phyloP scores from a whole-genome alignment of 2,888 invertebrate genomes.

The Eupithecia inturbata region DNA sequence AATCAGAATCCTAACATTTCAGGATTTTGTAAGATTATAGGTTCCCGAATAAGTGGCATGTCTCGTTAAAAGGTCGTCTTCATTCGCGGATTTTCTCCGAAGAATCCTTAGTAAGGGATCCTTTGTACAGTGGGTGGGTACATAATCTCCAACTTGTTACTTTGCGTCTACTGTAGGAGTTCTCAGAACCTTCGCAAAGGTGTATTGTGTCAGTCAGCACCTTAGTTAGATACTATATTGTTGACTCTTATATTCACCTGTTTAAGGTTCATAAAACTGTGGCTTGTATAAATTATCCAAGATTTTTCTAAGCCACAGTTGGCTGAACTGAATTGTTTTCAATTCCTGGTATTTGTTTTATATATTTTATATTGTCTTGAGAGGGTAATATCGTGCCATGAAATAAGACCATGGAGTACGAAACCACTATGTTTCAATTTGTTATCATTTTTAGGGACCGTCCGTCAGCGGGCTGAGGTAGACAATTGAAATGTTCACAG shows the following conservation, averaged over 20 bases:
- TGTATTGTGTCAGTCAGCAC: slow-evolving; percentile 36
- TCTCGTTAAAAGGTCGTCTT: not conserved
- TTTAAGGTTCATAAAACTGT: not conserved
- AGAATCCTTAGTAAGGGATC: slow-evolving; percentile 33
- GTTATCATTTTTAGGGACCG: not conserved
- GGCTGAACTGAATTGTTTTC: not conserved
- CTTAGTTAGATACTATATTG: not conserved
- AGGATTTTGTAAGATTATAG: not conserved
- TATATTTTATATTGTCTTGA: not conserved
- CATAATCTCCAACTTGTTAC: slow-evolving; percentile 52
- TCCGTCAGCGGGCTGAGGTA: too few species aligned
- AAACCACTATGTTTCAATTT: not conserved
- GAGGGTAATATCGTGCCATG: not conserved
- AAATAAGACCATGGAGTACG: not conserved
- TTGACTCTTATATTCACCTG: not conserved
- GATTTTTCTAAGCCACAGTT: not conserved
- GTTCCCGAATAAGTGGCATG: not conserved
- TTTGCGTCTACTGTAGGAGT: slow-evolving; percentile 44
- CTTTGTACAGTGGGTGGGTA: slow-evolving; percentile 2
- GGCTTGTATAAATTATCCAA: not conserved
- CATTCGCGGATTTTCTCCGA: not conserved
- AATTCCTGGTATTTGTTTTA: not conserved
- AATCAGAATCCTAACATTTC: not conserved
- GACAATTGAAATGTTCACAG: too few species aligned
- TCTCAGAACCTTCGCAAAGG: slow-evolving; percentile 44